Conservation (phyloP, 1,140 invertebrate genomes). For the Acromyrmex echinatior region DNA sequence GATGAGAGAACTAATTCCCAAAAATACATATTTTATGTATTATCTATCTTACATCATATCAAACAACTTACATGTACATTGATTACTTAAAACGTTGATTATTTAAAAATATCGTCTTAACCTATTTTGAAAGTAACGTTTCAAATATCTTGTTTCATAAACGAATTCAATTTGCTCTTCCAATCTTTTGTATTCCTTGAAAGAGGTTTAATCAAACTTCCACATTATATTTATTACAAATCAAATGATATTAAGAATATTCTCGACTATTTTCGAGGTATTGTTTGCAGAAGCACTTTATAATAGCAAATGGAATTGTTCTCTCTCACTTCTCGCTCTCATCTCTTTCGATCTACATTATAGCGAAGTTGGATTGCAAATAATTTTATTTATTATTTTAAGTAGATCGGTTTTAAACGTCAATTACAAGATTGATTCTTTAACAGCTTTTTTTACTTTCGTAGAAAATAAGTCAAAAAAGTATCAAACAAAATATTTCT, state of each 20-base stretch:
- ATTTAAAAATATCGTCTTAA: not conserved
- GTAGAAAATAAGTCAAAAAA: too few relatives aligned
- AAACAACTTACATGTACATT: not conserved
- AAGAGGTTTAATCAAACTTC: not conserved
- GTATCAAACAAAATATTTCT: too few relatives aligned
- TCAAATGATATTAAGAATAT: not conserved
- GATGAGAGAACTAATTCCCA: too few relatives aligned
- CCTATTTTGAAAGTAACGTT: not conserved
- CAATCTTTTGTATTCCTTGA: not conserved
- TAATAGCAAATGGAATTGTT: too few relatives aligned
- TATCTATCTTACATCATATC: not conserved
- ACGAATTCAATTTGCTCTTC: not conserved
- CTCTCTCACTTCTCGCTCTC: too few relatives aligned
- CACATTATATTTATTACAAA: not conserved
- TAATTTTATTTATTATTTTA: too few relatives aligned
- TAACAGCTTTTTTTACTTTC: too few relatives aligned
- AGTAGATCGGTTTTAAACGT: too few relatives aligned
- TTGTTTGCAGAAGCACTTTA: too few relatives aligned
- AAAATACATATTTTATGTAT: not conserved
- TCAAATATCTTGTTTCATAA: not conserved
- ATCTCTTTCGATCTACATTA: too few relatives aligned
- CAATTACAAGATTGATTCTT: too few relatives aligned
- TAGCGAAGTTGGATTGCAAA: too few relatives aligned
- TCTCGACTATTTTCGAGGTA: not conserved
- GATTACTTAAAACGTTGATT: not conserved